These are phyloP conservation scores for Phaenicophaeus curvirostris DNA, from an alignment of 2,797 vertebrate species.

Conservation along the genomic window DNA sequence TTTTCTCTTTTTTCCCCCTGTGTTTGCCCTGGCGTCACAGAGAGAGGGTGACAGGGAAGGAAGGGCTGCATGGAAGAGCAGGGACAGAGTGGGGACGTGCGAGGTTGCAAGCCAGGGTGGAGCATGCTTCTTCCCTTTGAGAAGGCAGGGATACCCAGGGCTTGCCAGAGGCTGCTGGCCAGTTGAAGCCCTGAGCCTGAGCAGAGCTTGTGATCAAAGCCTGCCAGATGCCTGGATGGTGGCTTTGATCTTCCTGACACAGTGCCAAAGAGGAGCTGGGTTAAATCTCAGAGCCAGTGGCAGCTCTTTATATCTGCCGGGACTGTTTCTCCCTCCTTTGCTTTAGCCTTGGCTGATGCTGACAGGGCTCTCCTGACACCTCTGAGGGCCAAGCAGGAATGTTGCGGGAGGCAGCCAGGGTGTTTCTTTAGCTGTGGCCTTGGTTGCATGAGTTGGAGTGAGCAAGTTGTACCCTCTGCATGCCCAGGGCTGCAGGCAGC, in stretches of 20 bases:
- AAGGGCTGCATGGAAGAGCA: not conserved
- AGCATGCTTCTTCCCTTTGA: not conserved
- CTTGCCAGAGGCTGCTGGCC: not conserved
- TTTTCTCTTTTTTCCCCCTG: not conserved
- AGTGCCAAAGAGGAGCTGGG: not conserved
- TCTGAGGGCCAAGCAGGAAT: rapidly evolving
- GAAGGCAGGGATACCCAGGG: not conserved
- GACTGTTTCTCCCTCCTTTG: not conserved
- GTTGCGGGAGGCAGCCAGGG: not conserved
- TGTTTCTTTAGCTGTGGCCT: not conserved
- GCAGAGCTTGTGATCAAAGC: slow-evolving; percentile 37
- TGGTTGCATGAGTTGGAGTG: not conserved
- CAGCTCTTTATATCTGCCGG: not conserved
- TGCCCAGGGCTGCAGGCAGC: not conserved
- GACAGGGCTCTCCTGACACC: not conserved
- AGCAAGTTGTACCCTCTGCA: rapidly evolving
- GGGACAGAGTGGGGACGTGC: not conserved
- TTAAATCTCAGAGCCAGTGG: not conserved
- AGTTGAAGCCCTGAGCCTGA: not conserved
- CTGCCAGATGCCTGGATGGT: not conserved
- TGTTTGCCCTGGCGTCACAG: not conserved
- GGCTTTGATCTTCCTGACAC: slow-evolving; percentile 14
- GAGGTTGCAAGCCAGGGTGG: not conserved
- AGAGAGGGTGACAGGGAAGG: not conserved
- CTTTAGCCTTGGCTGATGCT: not conserved